phyloP scores from a whole-genome alignment of 2,113 vertebrate genomes.

The Gadus macrocephalus region DNA sequence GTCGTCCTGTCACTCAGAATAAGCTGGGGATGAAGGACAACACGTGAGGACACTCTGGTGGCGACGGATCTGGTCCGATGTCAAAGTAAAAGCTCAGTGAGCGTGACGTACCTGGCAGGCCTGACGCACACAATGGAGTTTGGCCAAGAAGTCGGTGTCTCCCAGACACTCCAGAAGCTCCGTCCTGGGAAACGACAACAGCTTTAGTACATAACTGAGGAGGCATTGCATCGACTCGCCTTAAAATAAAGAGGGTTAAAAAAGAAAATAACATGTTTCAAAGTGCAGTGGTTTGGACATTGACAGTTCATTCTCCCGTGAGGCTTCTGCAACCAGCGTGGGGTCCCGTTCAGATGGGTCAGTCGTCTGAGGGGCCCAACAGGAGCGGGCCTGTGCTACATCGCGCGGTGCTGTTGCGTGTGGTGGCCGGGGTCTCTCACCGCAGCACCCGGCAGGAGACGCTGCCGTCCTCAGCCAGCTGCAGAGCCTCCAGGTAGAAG shows the following conservation, averaged over 20 bases:
- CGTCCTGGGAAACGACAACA: conserved; percentile 70
- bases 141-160: conserved; percentile 92
- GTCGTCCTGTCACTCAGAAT: conserved; percentile 86
- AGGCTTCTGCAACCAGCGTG: too few species aligned
- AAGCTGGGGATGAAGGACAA: conserved; percentile 67
- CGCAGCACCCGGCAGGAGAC: conserved; percentile 88
- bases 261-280: too few species aligned
- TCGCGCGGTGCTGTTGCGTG: too few species aligned
- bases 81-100: not conserved
- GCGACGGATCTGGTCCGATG: not conserved
- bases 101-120: conserved; percentile 83
- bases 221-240: too few species aligned
- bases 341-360: too few species aligned
- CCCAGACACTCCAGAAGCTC: conserved; percentile 90
- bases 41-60: not conserved
- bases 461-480: conserved; percentile 87
- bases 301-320: too few species aligned
- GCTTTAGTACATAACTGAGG: too few species aligned
- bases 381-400: too few species aligned
- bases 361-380: too few species aligned
- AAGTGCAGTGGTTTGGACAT: too few species aligned
- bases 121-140: conserved; percentile 92
- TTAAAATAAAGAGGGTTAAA: too few species aligned
- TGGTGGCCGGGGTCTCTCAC: conserved; percentile 55
- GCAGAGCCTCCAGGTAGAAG: conserved; percentile 91